Base-by-base conservation (phyloP, 2,113 vertebrate species). In the Pyrgilauda ruficollis region DNA sequence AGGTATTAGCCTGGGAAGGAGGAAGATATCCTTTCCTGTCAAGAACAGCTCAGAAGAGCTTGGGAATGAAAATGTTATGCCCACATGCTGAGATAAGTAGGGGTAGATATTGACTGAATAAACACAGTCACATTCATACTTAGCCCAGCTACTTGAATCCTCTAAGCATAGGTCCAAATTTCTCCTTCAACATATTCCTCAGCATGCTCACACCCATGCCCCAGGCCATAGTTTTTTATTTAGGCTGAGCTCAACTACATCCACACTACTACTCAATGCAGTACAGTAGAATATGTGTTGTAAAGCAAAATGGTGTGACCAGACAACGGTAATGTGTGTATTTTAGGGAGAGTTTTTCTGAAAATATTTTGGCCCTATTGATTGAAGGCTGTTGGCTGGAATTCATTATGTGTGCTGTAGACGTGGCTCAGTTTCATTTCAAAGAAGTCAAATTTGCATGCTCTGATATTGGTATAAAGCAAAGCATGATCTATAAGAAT, bases 321-420 rank as follows among this genome's bases (percentile, higher is more conserved):
- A 46, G 12, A 30, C 11, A 68, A 37, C 24, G 16, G 18, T 8
- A 46, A 16, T 21, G 5, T 20, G 9, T 14, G 12, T 15, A 15
- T 58, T 76, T 76, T 68, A 76, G 6, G 3, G 11, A 11, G 1
- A 4, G 6, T 68, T 2, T 39, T 39, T 59, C 44, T 31, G 28
- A 50, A 78, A 74, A 44, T n/a, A 64, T 55, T 69, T 78, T 64
- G 14, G 4, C 22, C 2, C 1, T 10, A 19, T 37, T 22, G 15
- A 35, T 20, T 35, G 21, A 58, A 44, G 59, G 9, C 6, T 61
- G 14, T 69, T 66, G 33, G 11, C 6, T 83, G 46, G 19, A 70
- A 35, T 86, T 55, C 9, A 21, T 49, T 27, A 27, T 2, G 3
- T 21, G 12, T 53, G 24, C 20, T 70, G 9, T 47, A 0, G 0